phyloP scores from a whole-genome alignment of 2,888 invertebrate species.

The Luperina nickerlii region DNA sequence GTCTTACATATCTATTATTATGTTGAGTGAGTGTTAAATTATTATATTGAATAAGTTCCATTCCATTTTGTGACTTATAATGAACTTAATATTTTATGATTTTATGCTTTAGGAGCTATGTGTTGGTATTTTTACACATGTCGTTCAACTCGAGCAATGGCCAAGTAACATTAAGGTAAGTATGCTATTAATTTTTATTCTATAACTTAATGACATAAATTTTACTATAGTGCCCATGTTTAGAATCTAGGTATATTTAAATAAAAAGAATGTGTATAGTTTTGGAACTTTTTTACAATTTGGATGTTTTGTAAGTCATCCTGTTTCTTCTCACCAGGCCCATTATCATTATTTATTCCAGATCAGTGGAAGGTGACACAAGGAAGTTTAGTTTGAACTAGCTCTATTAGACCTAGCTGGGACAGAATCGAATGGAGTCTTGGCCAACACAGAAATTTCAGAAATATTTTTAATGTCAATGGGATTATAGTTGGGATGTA shows the following conservation, averaged over 20 bases:
- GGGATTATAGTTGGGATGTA: neutral
- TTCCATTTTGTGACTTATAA: neutral
- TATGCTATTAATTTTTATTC: slow-evolving; percentile 22
- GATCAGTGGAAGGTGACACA: neutral
- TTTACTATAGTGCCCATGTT: slow-evolving; percentile 22
- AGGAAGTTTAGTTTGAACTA: neutral
- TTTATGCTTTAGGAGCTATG: neutral
- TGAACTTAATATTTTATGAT: slow-evolving; percentile 8
- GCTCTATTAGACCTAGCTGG: neutral
- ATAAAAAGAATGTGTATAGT: slow-evolving; percentile 12
- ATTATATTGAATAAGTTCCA: slow-evolving; percentile 13
- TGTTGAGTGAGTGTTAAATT: slow-evolving; percentile 9
- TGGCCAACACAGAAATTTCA: neutral
- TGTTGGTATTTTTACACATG: neutral
- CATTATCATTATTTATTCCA: slow-evolving; percentile 12
- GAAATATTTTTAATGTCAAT: neutral
- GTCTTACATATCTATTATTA: slow-evolving; percentile 12
- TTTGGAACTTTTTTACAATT: slow-evolving; percentile 6
- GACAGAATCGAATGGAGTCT: neutral
- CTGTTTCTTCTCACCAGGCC: neutral
- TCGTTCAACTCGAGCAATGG: slow-evolving; percentile 11
- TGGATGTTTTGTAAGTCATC: neutral
- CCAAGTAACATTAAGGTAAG: slow-evolving; percentile 16
- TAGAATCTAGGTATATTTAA: slow-evolving; percentile 32
- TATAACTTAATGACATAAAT: neutral